A percentile compares a stretch with the other conserved stretches of the same genome.
Evolutionary conservation across 2,113 vertebrate genomes (phyloP).

Genomic region (Pangasianodon hypophthalmus): DNA sequence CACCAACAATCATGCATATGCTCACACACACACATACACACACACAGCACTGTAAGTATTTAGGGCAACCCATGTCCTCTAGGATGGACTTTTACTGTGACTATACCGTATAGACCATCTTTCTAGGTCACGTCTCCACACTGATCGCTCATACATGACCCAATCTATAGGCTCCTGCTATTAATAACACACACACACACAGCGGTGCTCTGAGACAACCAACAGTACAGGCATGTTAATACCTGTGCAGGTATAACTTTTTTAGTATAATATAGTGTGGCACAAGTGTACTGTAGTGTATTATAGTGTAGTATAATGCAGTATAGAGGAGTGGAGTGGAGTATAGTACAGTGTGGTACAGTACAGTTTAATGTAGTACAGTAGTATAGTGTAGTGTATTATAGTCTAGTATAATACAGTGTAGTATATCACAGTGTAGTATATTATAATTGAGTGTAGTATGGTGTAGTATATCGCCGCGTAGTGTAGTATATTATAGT

Average conservation of each 20-base stretch:
- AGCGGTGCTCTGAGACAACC: background rate
- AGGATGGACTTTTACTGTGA: slow-evolving; percentile 20
- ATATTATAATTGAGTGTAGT: background rate
- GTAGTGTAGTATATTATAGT: no score
- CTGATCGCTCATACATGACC: slow-evolving; percentile 16
- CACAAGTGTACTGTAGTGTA: background rate
- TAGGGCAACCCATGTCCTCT: slow-evolving; percentile 47
- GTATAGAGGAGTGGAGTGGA: background rate
- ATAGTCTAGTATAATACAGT: no score
- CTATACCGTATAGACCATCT: slow-evolving; percentile 44
- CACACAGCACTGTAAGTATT: slow-evolving; percentile 36
- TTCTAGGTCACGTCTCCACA: slow-evolving; percentile 42
- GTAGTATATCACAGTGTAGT: background rate
- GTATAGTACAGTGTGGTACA: background rate
- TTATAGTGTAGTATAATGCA: background rate
- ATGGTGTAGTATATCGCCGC: no score
- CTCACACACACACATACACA: background rate
- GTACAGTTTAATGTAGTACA: background rate
- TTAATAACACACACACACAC: background rate
- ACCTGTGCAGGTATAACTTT: background rate
- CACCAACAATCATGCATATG: background rate
- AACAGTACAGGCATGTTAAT: background rate
- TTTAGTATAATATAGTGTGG: background rate
- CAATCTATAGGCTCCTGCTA: background rate
- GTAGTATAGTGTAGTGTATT: background rate